Evolutionary conservation across 2,888 invertebrate genomes (phyloP).

Genomic region (Drosophila koepferae): DNA sequence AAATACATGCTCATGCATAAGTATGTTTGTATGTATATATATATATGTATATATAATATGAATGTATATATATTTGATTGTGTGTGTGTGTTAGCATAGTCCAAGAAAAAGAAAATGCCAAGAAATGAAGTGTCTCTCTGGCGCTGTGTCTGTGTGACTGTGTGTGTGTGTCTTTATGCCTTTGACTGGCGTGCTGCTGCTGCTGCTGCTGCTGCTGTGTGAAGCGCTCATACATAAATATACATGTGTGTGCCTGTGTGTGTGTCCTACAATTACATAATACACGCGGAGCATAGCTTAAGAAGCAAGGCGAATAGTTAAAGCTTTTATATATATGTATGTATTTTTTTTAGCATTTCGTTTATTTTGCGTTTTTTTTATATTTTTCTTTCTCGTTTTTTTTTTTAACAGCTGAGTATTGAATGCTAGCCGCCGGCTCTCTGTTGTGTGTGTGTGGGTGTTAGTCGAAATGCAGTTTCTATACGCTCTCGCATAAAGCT

Average conservation of each 20-base stretch:
- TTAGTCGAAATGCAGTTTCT: constrained; percentile 35
- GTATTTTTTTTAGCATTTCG: constrained; percentile 25
- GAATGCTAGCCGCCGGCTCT: constrained; percentile 27
- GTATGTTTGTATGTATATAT: constrained; percentile 36
- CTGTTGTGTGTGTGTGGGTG: constrained; percentile 11
- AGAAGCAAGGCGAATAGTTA: constrained; percentile 58
- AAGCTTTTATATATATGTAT: constrained; percentile 38
- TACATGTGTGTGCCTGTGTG: constrained; percentile 28
- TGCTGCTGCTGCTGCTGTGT: neutral
- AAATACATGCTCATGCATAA: constrained; percentile 56
- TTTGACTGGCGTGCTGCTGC: constrained; percentile 24
- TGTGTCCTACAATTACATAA: constrained; percentile 75
- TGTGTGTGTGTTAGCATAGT: constrained; percentile 39
- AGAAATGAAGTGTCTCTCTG: constrained; percentile 77
- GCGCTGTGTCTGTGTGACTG: constrained; percentile 30
- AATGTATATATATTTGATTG: constrained; percentile 25
- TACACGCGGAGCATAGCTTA: constrained; percentile 74
- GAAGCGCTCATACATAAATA: constrained; percentile 10
- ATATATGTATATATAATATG: neutral
- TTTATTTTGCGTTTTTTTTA: constrained; percentile 8
- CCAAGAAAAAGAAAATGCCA: constrained; percentile 66
- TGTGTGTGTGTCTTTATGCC: constrained; percentile 34
- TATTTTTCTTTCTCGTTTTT: neutral
- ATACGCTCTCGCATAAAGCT: constrained; percentile 36
- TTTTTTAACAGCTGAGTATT: constrained; percentile 20